Evolutionary conservation across 2,888 invertebrate genomes (phyloP), one percentile per base, ranked within the genome.

Genomic region (Eulithis prunata): DNA sequence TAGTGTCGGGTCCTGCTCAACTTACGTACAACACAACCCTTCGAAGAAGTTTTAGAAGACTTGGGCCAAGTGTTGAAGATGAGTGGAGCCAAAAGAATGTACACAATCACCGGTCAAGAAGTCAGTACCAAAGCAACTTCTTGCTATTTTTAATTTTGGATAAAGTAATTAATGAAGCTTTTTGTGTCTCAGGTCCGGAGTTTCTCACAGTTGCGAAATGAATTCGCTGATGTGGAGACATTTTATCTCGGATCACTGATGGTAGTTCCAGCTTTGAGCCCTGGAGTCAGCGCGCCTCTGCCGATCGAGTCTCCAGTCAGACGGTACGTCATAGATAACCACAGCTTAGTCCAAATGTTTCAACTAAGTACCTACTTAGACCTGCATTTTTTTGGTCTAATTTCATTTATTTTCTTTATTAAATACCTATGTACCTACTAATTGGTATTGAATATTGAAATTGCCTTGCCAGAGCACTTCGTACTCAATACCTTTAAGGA

Each of bases 41-140:
- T 98, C 84, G 98, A 98, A 89, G 98, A 98, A 83, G 97, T 99
- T 43, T 93, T 99, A 64, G 97, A 97, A 85, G 98, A 99, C 89
- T 94, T 99, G 80, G 98, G 98, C 54, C 97, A 97, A 92, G 97
- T 98, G 55, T 94, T 99, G 71, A 98, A 97, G 93, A 97, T 98
- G 96, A 97, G 95, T 80, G 97, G 97, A 68, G 97, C 97, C 72
- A 97, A 97, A 86, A 94, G 97, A 85, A 97, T 98, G 96, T 98
- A 97, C 90, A 98, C 98, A 41, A 97, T 97, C 55, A 96, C 96
- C 45, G 97, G 98, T 45, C 98, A 97, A 93, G 97, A 98, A 95
- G 98, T 97, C 91, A 89, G 14, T 62, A 62, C 12, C 10, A 41
- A 41, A 41, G 41, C 41, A 41, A 8, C 10, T 41, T 41, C 6